Base-by-base conservation (phyloP, 2,888 invertebrate species). In the Dichetophora obliterata region DNA sequence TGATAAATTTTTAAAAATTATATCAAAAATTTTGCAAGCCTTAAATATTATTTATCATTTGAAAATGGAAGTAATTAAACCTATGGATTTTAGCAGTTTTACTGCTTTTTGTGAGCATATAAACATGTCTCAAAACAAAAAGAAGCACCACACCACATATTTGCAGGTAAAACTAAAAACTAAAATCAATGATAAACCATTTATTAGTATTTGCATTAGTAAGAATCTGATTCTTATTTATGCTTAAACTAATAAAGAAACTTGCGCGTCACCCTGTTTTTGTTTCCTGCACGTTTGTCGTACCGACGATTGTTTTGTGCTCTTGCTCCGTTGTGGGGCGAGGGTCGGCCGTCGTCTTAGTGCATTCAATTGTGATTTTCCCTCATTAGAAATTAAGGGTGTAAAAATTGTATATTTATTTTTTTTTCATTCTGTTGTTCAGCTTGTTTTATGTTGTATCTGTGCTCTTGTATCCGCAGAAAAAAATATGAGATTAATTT, bases 61-160 rank as follows among this genome's bases (percentile, higher is more conserved):
- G 73, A 54, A 63, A 31, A 87, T 87, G 87, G 87, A 87, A 86
- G 86, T 87, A 83, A 87, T 87, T 84, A 87, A 87, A 83, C 87
- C 87, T 78, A 86, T 87, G 87, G 87, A 87, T 85, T 87, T 87
- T 81, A 87, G 87, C 83, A 87, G 87, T 82, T 87, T 86, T 82
- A 83, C 87, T 80, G 87, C 87, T 77, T 87, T 87, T 81, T 87
- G 87, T 81, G 87, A 87, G 82, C 87, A 87, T 83, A 85, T 87
- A 78, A 87, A 87, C 82, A 87, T 86, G 84, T 85, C 86, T 80
- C 81, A 82, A 69, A 81, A 82, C 50, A 74, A 81, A 65, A 80
- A 75, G 54, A 77, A n/a, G 75, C 84, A 63, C 61, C 79, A 75
- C 79, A 74, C 61, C 11, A 43, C 37, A 22, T 37, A 43, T 71